Conservation (phyloP, 1,140 invertebrate species). For the Euura saliciscinereae region DNA sequence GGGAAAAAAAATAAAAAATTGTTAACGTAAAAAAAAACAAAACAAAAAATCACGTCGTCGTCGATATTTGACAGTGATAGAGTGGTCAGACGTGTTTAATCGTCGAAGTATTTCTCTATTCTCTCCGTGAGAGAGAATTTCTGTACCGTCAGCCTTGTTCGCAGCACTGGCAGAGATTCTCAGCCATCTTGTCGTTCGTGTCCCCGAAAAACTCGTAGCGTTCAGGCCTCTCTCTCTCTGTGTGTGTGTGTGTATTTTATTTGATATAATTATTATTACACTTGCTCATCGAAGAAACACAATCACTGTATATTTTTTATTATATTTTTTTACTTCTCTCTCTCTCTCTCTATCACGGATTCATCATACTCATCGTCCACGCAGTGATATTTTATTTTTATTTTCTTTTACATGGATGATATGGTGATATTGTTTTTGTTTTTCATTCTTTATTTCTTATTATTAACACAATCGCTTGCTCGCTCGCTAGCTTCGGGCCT, state of each 20-base stretch:
- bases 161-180: conserved; percentile 36
- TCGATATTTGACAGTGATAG: not conserved
- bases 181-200: conserved; percentile 45
- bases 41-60: not conserved
- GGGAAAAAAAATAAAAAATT: not conserved
- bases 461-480: too few relatives aligned
- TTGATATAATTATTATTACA: too few relatives aligned
- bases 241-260: too few relatives aligned
- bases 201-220: conserved; percentile 26
- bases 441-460: too few relatives aligned
- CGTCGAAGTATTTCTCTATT: not conserved
- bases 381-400: too few relatives aligned
- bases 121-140: not conserved
- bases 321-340: conserved; percentile 4
- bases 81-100: not conserved
- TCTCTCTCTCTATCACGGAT: not conserved
- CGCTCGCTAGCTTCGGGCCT: too few relatives aligned
- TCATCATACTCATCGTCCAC: not conserved
- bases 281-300: too few relatives aligned
- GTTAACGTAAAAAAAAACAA: not conserved
- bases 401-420: too few relatives aligned
- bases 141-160: conserved; percentile 9
- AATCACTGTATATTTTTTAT: too few relatives aligned
- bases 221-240: conserved; percentile 17
- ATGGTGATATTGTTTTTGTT: too few relatives aligned